Evolutionary conservation across 2,888 invertebrate genomes (phyloP).

Genomic region (Teleogryllus oceanicus): DNA sequence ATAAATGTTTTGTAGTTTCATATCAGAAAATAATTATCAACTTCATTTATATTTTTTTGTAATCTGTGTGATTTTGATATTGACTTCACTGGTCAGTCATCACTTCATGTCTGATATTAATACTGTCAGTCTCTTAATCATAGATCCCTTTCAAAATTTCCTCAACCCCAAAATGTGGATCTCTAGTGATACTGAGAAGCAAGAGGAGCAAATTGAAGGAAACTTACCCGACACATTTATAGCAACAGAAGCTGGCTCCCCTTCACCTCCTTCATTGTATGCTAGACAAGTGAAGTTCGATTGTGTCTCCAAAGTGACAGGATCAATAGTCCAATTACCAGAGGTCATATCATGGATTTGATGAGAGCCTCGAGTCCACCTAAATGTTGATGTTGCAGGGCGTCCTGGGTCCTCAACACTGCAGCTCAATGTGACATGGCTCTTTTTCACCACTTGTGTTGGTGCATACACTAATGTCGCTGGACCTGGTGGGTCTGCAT

Average conservation of each 20-base stretch:
- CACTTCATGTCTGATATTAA: no score
- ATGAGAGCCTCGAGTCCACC: constrained; percentile 74
- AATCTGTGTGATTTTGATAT: no score
- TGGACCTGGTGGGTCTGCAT: constrained; percentile 78
- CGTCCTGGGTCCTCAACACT: constrained; percentile 77
- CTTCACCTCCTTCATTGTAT: constrained; percentile 78
- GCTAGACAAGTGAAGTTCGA: constrained; percentile 89
- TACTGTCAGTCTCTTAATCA: no score
- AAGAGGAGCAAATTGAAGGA: neutral
- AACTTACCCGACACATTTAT: constrained; percentile 66
- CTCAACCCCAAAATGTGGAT: no score
- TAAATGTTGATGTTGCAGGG: constrained; percentile 53
- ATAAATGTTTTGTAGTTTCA: no score
- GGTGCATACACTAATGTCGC: constrained; percentile 73
- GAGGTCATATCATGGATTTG: constrained; percentile 71
- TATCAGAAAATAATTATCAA: no score
- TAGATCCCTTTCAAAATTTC: no score
- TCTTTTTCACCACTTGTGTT: constrained; percentile 74
- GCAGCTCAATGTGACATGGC: constrained; percentile 78
- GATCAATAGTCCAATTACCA: constrained; percentile 74
- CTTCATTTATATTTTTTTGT: no score
- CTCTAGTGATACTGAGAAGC: no score
- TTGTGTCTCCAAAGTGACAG: constrained; percentile 78
- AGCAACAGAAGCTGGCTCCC: constrained; percentile 62
- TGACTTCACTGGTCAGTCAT: no score